Evolutionary conservation across 2,888 invertebrate genomes (phyloP).

Genomic region (Agrochola circellaris): DNA sequence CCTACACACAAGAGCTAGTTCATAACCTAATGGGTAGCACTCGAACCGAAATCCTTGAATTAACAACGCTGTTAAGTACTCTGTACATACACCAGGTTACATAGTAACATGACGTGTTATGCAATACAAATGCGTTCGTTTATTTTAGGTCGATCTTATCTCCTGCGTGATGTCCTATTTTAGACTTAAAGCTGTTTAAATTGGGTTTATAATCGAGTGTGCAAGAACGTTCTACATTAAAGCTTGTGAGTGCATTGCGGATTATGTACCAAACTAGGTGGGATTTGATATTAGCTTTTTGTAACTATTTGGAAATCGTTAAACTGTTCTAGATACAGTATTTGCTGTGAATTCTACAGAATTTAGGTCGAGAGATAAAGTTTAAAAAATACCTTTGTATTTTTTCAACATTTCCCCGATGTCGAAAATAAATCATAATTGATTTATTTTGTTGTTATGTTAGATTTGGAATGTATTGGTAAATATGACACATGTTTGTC

Average conservation of each 20-base stretch:
- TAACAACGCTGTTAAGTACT: constrained; percentile 58
- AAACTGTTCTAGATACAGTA: constrained; percentile 49
- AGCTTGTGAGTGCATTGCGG: constrained; percentile 54
- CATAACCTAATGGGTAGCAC: constrained; percentile 57
- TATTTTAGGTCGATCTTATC: constrained; percentile 65
- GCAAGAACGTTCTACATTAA: constrained; percentile 38
- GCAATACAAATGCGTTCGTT: constrained; percentile 67
- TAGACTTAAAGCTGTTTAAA: constrained; percentile 9
- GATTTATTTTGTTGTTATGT: too few species aligned
- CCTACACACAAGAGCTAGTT: constrained; percentile 48
- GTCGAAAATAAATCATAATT: constrained; percentile 32
- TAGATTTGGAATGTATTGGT: constrained; percentile 1
- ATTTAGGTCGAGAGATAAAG: constrained; percentile 38
- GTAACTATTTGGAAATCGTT: constrained; percentile 51
- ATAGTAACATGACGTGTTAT: constrained; percentile 68
- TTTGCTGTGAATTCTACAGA: constrained; percentile 31
- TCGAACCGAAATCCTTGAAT: constrained; percentile 70
- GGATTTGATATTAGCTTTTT: constrained; percentile 56
- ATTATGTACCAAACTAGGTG: constrained; percentile 43
- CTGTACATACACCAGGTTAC: constrained; percentile 60
- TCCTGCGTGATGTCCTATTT: constrained; percentile 39
- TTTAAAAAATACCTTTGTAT: constrained; percentile 9
- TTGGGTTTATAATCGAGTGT: constrained; percentile 48
- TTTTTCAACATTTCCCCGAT: constrained; percentile 3
- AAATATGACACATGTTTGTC: constrained; percentile 35